Evolutionary conservation across 1,140 invertebrate genomes (phyloP).

Genomic region (Triops longicaudatus): DNA sequence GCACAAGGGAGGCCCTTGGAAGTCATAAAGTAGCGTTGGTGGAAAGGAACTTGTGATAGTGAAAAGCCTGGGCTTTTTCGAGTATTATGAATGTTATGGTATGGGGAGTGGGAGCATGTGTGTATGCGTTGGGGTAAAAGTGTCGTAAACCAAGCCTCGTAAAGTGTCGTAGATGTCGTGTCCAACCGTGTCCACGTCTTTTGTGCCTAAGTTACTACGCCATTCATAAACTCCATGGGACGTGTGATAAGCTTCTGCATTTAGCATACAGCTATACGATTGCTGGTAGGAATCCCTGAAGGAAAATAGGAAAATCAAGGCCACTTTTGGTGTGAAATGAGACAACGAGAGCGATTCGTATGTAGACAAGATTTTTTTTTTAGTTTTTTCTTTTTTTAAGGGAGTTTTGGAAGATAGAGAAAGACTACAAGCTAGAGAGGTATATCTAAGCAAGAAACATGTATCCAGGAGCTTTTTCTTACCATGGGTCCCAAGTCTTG

Average conservation of each 20-base stretch:
- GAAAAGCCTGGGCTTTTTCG: not conserved
- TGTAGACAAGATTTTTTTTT: not conserved
- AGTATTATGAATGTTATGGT: constrained; percentile 8
- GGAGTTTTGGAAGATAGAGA: not conserved
- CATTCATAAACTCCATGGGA: not conserved
- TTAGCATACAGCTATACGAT: not conserved
- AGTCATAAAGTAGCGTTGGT: not conserved
- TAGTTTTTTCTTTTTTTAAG: not conserved
- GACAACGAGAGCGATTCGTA: not conserved
- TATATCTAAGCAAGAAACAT: not conserved
- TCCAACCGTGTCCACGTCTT: not conserved
- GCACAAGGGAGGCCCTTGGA: not conserved
- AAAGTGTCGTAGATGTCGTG: constrained; percentile 10
- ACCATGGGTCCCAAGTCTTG: not conserved
- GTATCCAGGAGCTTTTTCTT: constrained; percentile 1
- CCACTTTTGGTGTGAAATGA: not conserved
- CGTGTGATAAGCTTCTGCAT: not conserved
- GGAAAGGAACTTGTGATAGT: constrained; percentile 5
- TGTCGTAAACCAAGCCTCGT: not conserved
- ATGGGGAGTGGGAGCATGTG: not conserved
- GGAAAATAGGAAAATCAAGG: no score
- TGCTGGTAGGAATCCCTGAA: not conserved
- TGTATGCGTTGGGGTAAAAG: not conserved
- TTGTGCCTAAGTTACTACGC: not conserved
- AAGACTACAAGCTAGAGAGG: not conserved